Evolutionary conservation across 2,888 invertebrate species (phyloP).

Genomic region (Timema cristinae): DNA sequence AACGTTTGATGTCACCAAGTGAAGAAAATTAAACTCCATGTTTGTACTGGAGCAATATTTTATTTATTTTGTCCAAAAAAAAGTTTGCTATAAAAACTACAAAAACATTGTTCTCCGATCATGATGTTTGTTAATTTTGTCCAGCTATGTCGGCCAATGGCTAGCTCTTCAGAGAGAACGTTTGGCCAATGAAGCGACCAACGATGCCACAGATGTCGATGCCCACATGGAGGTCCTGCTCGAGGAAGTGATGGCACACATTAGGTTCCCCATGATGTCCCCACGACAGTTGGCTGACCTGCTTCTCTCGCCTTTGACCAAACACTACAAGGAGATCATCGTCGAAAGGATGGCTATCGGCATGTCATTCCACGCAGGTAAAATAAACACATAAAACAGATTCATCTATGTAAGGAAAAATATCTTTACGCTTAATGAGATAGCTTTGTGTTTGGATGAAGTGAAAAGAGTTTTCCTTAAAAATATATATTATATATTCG

Average conservation of each 20-base stretch:
- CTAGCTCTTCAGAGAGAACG: conserved; percentile 64
- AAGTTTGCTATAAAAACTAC: no score
- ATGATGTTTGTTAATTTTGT: conserved; percentile 19
- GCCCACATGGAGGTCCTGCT: conserved; percentile 65
- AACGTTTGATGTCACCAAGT: no score
- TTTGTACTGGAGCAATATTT: no score
- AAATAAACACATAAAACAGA: conserved; percentile 4
- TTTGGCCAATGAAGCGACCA: conserved; percentile 47
- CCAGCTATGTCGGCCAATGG: conserved; percentile 75
- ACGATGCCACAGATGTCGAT: conserved; percentile 52
- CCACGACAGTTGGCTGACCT: conserved; percentile 81
- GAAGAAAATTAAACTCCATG: no score
- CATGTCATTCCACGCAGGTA: conserved; percentile 82
- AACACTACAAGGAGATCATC: conserved; percentile 80
- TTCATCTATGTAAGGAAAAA: no score
- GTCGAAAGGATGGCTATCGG: conserved; percentile 84
- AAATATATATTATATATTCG: no score
- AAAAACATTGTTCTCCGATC: no score
- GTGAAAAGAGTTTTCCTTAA: no score
- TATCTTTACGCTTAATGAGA: no score
- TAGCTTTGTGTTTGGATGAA: no score
- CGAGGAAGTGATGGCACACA: conserved; percentile 68
- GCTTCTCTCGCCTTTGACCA: conserved; percentile 70
- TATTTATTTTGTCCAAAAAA: no score
- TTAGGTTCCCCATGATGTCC: conserved; percentile 90